A percentile compares a stretch with the other conserved stretches of the same genome.
phyloP scores from a whole-genome alignment of 2,888 invertebrate genomes.

The Aphidoletes aphidimyza region DNA sequence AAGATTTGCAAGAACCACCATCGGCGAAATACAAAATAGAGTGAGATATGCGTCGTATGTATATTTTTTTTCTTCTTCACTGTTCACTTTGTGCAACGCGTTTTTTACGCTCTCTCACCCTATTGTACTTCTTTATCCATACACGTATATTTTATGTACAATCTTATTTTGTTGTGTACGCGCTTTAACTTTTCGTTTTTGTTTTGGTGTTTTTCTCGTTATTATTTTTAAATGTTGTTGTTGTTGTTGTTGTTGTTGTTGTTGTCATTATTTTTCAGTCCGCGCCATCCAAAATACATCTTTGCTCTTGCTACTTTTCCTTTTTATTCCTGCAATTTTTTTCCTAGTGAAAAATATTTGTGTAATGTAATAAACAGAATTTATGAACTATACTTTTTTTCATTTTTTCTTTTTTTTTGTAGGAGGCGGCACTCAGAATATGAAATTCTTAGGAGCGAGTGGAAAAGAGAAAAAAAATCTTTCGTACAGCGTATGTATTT shows the following conservation, averaged over 20 bases:
- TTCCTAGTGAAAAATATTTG: conserved; percentile 23
- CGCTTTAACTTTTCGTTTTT: not conserved
- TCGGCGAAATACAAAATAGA: conserved; percentile 43
- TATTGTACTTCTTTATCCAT: conserved; percentile 32
- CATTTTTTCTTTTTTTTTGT: too few relatives aligned
- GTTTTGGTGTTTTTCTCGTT: not conserved
- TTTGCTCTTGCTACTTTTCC: not conserved
- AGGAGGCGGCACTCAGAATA: not conserved
- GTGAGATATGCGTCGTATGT: conserved; percentile 21
- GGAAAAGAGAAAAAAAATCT: not conserved
- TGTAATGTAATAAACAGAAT: conserved; percentile 55
- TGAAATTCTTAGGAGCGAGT: not conserved
- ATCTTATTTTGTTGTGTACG: conserved; percentile 35
- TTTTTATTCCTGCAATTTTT: conserved; percentile 4
- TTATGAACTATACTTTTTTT: conserved; percentile 55
- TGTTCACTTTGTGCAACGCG: conserved; percentile 23
- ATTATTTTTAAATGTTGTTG: conserved; percentile 37
- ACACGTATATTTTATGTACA: conserved; percentile 38
- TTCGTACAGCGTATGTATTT: conserved; percentile 26
- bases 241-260: conserved; percentile 38
- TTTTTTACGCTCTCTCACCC: conserved; percentile 28
- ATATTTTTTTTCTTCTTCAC: not conserved
- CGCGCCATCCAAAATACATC: not conserved
- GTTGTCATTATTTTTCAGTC: conserved; percentile 18
- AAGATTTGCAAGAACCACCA: conserved; percentile 21